phyloP scores from a whole-genome alignment of 2,888 invertebrate genomes.

The Adelognathus sp. region DNA sequence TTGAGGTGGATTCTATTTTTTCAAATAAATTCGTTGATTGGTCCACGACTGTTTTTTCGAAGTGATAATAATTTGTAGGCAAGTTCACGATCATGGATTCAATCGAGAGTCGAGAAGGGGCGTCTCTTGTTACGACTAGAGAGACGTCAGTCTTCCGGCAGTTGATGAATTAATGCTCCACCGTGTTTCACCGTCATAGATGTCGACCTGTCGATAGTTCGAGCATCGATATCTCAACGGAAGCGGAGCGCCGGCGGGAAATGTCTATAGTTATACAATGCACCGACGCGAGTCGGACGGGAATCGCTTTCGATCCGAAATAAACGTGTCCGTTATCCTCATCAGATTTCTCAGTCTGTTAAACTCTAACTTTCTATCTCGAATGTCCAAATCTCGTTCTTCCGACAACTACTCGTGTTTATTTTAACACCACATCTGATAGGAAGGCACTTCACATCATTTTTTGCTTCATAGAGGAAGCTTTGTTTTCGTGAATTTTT shows the following conservation, averaged over 20 bases:
- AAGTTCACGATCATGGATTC: no score
- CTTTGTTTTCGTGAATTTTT: no score
- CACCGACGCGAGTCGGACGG: neutral
- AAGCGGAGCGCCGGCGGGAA: neutral
- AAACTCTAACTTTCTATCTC: neutral
- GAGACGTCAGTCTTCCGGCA: neutral
- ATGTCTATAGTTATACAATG: neutral
- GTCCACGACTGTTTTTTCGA: no score
- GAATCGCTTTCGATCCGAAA: neutral
- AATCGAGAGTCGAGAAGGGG: neutral
- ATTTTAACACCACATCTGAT: no score
- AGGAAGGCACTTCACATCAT: no score
- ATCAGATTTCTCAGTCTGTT: neutral
- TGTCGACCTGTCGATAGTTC: conserved; percentile 1
- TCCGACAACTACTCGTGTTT: neutral
- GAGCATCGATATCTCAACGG: neutral
- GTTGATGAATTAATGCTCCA: neutral
- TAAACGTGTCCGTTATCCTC: neutral
- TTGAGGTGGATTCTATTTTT: no score
- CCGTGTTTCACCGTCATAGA: neutral
- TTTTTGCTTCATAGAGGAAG: no score
- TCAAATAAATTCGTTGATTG: no score
- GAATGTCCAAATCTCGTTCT: neutral
- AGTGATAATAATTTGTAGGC: no score
- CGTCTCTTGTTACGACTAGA: neutral